These are phyloP conservation scores for Drosophila differens DNA, from an alignment of 2,888 invertebrate genomes.

Conservation along the genomic window DNA sequence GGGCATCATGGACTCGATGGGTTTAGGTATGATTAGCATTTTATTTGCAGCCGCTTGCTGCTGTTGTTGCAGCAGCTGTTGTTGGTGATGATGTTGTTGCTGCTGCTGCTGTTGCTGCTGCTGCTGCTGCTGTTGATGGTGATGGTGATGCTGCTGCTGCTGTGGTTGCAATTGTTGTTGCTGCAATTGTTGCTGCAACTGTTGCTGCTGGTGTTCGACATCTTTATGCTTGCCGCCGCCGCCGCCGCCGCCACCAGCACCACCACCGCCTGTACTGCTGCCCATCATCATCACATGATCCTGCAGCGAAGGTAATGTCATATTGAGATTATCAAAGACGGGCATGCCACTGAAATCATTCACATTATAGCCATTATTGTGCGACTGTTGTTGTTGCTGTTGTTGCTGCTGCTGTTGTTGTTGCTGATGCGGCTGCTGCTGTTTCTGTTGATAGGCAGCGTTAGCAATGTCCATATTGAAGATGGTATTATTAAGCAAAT, in stretches of 20 bases:
- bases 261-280: constrained; percentile 42
- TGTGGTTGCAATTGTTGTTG: constrained; percentile 61
- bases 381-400: constrained; percentile 81
- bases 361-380: constrained; percentile 83
- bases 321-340: constrained; percentile 79
- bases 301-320: constrained; percentile 82
- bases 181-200: constrained; percentile 26
- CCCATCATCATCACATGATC: constrained; percentile 82
- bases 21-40: constrained; percentile 89
- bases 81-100: constrained; percentile 68
- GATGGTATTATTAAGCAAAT: constrained; percentile 74
- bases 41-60: constrained; percentile 85
- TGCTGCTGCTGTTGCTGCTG: constrained; percentile 72
- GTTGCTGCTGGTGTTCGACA: constrained; percentile 60
- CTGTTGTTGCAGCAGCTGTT: constrained; percentile 65
- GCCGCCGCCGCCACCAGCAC: constrained; percentile 24
- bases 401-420: constrained; percentile 73
- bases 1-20: constrained; percentile 88
- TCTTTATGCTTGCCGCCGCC: constrained; percentile 62
- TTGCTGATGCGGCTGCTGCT: constrained; percentile 60
- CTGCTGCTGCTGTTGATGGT: constrained; percentile 48
- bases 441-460: constrained; percentile 66
- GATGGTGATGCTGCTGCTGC: constrained; percentile 63
- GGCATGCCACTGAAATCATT: constrained; percentile 70
- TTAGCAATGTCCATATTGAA: constrained; percentile 82